Percentiles rank a stretch among this genome's conserved stretches.
Evolutionary conservation across 2,113 vertebrate genomes (phyloP).

Genomic region (Malaclemys terrapin): DNA sequence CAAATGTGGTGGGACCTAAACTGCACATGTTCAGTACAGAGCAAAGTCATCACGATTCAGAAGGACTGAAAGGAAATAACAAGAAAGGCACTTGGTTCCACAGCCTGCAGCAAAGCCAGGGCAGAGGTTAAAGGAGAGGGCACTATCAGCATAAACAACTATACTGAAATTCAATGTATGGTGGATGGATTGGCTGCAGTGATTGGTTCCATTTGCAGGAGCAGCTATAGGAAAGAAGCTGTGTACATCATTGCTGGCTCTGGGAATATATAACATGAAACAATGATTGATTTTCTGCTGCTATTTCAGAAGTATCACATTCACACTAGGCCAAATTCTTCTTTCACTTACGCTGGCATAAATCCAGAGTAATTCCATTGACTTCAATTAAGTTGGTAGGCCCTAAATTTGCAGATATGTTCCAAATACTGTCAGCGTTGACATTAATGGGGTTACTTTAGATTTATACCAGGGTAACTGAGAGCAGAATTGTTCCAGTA

Average conservation of each 20-base stretch:
- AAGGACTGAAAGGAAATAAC: background rate
- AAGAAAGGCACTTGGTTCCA: background rate
- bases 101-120: background rate
- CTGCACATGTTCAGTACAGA: background rate
- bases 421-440: background rate
- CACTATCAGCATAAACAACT: background rate
- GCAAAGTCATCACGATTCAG: background rate
- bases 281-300: background rate
- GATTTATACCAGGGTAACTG: background rate
- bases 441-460: background rate
- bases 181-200: background rate
- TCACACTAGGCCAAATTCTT: fast-evolving
- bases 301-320: background rate
- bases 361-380: background rate
- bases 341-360: background rate
- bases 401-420: background rate
- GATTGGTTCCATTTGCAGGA: background rate
- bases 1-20: background rate
- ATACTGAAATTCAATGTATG: background rate
- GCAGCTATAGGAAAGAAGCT: background rate
- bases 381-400: background rate
- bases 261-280: background rate
- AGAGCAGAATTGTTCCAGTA: background rate
- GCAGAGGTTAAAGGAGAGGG: background rate
- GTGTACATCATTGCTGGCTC: background rate